Evolutionary conservation across 2,888 invertebrate genomes (phyloP), one percentile per base, ranked within the genome.

Genomic region (Polylopha cassiicola): DNA sequence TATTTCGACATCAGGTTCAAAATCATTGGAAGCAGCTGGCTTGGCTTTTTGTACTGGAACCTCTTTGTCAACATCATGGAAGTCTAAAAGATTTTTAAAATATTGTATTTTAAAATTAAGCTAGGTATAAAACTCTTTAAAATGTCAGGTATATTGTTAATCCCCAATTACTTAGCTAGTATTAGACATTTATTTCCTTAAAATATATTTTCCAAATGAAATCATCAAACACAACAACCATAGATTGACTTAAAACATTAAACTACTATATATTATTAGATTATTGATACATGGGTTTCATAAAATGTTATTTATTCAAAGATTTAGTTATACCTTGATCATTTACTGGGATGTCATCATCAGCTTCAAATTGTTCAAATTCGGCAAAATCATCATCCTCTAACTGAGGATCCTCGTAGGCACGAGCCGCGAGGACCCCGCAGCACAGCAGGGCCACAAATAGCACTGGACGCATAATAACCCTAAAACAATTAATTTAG

Each of bases 381-480:
- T 97, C 97, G 0, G 97, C 97, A 86, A 98, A 98, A 61, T 97
- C 97, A 87, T 95, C 95, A 67, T 96, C 95, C 53, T 92, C 91
- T 6, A 85, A 51, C 2, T 66, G 70, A 3, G 64, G 61, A 44
- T 84, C 86, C 48, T 86, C 86, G 50, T 58, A 84, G 1, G 69
- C 81, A 3, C 69, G 73, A 16, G 76, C 78, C 8, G 69, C 43
- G 5, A 62, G 51, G 2, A 56, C 61, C 46, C 70, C 61, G 53
- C 76, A 70, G 21, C 76, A 47, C 31, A 82, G 51, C 50, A 85
- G 50, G 33, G 60, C 63, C 59, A 78, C 41, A 8, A 74, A 56
- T 47, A 75, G 52, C 54, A 68, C 48, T 41, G 70, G 46, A 50
- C 74, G 72, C 82, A 82, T 82, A 37, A 51, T 75, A 43, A 10